A percentile compares a stretch with the other conserved stretches of the same genome.
phyloP scores from a whole-genome alignment of 1,140 invertebrate species.

The Leptopilina boulardi region DNA sequence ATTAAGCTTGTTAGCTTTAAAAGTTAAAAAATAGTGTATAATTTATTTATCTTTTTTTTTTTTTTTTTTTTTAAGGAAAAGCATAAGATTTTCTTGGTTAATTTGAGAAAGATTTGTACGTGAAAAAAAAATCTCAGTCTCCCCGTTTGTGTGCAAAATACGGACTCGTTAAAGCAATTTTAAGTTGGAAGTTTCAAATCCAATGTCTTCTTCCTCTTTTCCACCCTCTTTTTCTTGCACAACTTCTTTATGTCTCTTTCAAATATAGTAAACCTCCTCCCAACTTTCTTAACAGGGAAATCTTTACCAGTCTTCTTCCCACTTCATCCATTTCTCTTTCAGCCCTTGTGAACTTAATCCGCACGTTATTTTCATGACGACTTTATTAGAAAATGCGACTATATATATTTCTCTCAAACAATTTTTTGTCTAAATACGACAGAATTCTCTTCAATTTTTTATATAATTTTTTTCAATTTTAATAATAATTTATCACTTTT shows the following conservation, averaged over 20 bases:
- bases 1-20: slow-evolving; percentile 56
- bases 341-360: slow-evolving; percentile 10
- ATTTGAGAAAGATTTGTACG: slow-evolving; percentile 68
- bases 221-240: not conserved
- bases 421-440: no score
- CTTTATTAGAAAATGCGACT: slow-evolving; percentile 74
- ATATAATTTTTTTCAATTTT: not conserved
- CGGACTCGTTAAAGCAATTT: slow-evolving; percentile 67
- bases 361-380: slow-evolving; percentile 54
- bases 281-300: slow-evolving; percentile 46
- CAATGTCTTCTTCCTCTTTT: slow-evolving; percentile 10
- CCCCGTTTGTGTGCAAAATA: slow-evolving; percentile 66
- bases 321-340: slow-evolving; percentile 36
- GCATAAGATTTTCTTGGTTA: slow-evolving; percentile 65
- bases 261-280: slow-evolving; percentile 31
- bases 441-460: not conserved
- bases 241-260: slow-evolving; percentile 30
- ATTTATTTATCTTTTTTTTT: no score
- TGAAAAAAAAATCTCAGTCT: slow-evolving; percentile 56
- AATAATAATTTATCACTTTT: no score
- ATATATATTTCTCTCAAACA: not conserved
- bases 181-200: slow-evolving; percentile 54
- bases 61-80: no score
- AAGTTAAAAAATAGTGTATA: slow-evolving; percentile 32
- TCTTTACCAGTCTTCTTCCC: slow-evolving; percentile 53